A percentile compares a stretch with the other conserved stretches of the same genome.
Conservation (phyloP, 1,140 invertebrate species). For the Brachionus sp. region DNA sequence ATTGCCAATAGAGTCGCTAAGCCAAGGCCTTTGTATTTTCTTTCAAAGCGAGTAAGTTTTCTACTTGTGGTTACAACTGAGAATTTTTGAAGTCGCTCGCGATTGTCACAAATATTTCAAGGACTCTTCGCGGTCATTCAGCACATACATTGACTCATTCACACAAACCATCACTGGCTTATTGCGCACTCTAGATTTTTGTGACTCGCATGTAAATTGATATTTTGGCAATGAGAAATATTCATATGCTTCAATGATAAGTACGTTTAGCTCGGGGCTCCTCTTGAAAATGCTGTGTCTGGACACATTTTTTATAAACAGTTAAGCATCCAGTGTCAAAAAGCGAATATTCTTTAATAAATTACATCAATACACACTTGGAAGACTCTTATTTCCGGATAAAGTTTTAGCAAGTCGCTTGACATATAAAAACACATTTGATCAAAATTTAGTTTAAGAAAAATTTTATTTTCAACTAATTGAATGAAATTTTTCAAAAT, state of each 20-base stretch:
- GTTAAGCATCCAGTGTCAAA: slow-evolving; percentile 5
- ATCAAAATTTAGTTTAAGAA: no score
- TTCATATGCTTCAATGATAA: slow-evolving; percentile 9
- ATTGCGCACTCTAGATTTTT: slow-evolving; percentile 12
- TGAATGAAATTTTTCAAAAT: no score
- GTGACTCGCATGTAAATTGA: not conserved
- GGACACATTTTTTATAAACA: slow-evolving; percentile 11
- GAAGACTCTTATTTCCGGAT: no score
- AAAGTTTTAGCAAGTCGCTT: no score
- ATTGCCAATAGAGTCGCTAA: not conserved
- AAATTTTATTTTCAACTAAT: no score
- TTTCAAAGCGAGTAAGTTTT: not conserved
- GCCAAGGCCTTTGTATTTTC: not conserved
- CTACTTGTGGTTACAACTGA: not conserved
- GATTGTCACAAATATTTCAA: slow-evolving; percentile 46
- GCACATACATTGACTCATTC: slow-evolving; percentile 36
- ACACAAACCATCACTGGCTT: slow-evolving; percentile 36
- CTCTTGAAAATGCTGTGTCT: not conserved
- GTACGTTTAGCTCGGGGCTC: not conserved
- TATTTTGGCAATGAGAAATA: slow-evolving; percentile 29
- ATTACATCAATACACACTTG: not conserved
- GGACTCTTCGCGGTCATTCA: slow-evolving; percentile 22
- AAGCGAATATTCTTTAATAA: slow-evolving; percentile 41
- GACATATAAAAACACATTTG: no score
- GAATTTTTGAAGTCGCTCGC: slow-evolving; percentile 1